Conservation (phyloP, 2,113 vertebrate genomes). For the Festucalex cinctus region DNA sequence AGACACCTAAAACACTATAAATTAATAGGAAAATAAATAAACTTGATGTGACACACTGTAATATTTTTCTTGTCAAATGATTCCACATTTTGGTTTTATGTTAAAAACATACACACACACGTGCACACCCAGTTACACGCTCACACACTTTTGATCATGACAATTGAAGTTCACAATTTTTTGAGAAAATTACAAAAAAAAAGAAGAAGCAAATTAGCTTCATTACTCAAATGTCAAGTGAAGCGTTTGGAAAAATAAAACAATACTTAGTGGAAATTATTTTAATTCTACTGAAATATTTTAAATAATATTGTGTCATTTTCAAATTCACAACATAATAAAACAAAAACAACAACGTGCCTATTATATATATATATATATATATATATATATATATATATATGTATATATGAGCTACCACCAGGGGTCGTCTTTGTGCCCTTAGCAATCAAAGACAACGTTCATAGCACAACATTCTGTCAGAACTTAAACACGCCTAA, state of each 20-base stretch:
- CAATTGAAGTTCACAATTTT: background rate
- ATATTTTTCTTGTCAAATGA: background rate
- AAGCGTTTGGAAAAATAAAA: background rate
- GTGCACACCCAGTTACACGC: no score
- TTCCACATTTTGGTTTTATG: background rate
- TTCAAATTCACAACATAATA: background rate
- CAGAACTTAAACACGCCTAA: background rate
- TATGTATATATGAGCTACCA: constrained; percentile 48
- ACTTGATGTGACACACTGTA: background rate
- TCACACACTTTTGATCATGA: background rate
- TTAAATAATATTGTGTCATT: background rate
- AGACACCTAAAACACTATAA: background rate
- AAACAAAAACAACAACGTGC: constrained; percentile 2
- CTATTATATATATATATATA: no score
- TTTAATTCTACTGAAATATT: background rate
- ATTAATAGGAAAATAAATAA: background rate
- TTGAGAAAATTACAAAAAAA: background rate
- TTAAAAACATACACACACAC: background rate
- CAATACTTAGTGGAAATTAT: background rate
- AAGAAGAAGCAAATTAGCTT: background rate
- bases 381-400: no score
- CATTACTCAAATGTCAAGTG: background rate
- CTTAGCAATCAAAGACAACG: constrained; percentile 20
- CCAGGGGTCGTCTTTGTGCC: constrained; percentile 68
- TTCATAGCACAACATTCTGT: constrained; percentile 19